Evolutionary conservation across 2,888 invertebrate genomes (phyloP).

Genomic region (Tuta absoluta): DNA sequence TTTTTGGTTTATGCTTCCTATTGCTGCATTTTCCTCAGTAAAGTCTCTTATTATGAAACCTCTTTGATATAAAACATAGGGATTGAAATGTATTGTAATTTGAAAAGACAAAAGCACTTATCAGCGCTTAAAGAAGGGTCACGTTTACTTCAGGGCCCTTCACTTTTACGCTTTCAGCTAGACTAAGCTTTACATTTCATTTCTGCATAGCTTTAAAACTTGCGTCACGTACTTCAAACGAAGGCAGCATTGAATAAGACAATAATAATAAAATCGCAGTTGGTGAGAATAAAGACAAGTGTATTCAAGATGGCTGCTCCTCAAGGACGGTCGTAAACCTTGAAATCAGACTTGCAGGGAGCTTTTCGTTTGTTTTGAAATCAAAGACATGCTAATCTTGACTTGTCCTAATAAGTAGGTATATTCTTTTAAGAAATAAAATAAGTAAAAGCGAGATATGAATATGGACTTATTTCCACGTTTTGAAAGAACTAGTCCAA

Average conservation of each 20-base stretch:
- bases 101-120: conserved; percentile 2
- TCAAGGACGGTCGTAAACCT: conserved; percentile 15
- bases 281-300: not conserved
- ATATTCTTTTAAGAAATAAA: too few species aligned
- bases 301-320: not conserved
- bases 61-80: not conserved
- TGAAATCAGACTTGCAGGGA: not conserved
- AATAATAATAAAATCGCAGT: not conserved
- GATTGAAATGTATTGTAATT: not conserved
- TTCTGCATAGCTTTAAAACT: not conserved
- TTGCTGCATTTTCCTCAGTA: not conserved
- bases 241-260: not conserved
- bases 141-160: not conserved
- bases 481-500: too few species aligned
- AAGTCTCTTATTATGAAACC: not conserved
- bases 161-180: not conserved
- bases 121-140: not conserved
- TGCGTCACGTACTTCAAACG: not conserved
- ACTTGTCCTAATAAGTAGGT: too few species aligned
- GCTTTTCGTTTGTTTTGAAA: not conserved
- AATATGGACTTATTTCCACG: too few species aligned
- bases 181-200: not conserved
- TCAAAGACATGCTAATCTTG: too few species aligned
- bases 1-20: too few species aligned
- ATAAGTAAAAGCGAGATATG: too few species aligned